Base-by-base conservation (phyloP, 2,797 vertebrate species). In the Myripristis murdjan region DNA sequence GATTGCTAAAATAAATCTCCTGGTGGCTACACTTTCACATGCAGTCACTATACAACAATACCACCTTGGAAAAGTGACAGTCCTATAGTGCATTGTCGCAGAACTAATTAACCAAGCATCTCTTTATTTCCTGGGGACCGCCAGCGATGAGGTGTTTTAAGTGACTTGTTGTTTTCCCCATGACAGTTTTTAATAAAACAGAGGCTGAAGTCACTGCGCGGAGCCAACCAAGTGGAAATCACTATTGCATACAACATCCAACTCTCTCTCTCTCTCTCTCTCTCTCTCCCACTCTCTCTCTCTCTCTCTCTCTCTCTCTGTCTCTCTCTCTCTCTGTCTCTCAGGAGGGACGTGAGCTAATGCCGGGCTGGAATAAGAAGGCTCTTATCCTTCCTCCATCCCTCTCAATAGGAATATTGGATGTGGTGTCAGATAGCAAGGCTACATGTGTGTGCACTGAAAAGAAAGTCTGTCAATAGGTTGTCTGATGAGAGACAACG, bases 71-170 rank as follows among this genome's bases (percentile, higher is more conserved):
- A 15, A 65, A 47, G 35, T 55, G 48, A 41, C 49, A 10, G 18
- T 11, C 28, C 62, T 28, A 14, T 15, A 20, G 33, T 22, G 52
- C 51, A 31, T 28, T 51, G 47, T n/a, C n/a, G 61, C 70, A 75
- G 60, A 86, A 85, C 81, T 26, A 83, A 87, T 85, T 78, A 77
- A 60, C 70, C 46, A 41, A 66, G 44, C 54, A 5, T 65, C 59
- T 53, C 54, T 73, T 62, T 71, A 44, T 66, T 72, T 81, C 48
- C 24, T 54, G 31, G 24, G 22, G 12, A 68, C 39, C 18, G 39
- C 49, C 56, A 35, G 53, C 54, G 44, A 82, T 75, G 79, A 69
- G 43, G 58, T 35, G 62, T 33, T 62, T 23, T 31, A 24, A 62
- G 48, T 58, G 57, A 53, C 55, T n/a, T 70, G 49, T 65, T 67